phyloP scores from a whole-genome alignment of 2,113 vertebrate species.

The Mohoua ochrocephala region DNA sequence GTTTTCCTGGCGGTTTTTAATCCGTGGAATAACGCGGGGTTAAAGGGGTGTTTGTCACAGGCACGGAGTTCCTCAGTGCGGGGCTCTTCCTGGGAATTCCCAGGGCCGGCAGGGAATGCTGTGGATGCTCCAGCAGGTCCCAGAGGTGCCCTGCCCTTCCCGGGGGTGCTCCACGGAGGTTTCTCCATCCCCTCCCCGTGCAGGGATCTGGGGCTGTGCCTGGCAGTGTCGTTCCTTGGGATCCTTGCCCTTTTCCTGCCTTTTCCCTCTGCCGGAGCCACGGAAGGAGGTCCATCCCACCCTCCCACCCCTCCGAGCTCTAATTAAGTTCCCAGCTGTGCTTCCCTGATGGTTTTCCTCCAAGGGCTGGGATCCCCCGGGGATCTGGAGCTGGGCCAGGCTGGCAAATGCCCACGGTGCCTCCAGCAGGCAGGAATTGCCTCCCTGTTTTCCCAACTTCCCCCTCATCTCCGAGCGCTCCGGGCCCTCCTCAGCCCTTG shows the following conservation, averaged over 20 bases:
- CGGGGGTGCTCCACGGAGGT: background rate
- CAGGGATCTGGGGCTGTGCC: background rate
- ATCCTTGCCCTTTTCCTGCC: background rate
- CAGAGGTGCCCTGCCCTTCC: background rate
- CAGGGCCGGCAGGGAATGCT: background rate
- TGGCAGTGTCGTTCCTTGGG: rapidly evolving
- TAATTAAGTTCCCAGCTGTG: background rate
- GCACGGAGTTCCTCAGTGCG: background rate
- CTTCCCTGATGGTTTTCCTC: background rate
- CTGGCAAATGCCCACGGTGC: background rate
- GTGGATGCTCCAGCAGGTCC: background rate
- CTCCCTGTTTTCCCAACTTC: background rate
- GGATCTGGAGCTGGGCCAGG: background rate
- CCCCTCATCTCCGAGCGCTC: background rate
- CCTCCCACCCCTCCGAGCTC: background rate
- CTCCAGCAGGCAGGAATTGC: background rate
- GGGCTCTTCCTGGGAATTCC: background rate
- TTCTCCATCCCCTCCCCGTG: too few relatives aligned
- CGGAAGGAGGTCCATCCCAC: background rate
- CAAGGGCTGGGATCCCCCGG: background rate
- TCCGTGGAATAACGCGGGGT: too few relatives aligned
- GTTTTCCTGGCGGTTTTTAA: background rate
- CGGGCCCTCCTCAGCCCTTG: background rate
- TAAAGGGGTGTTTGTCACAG: background rate
- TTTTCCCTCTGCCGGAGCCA: background rate